phyloP scores from a whole-genome alignment of 2,888 invertebrate genomes.

The Cataglyphis albicans region DNA sequence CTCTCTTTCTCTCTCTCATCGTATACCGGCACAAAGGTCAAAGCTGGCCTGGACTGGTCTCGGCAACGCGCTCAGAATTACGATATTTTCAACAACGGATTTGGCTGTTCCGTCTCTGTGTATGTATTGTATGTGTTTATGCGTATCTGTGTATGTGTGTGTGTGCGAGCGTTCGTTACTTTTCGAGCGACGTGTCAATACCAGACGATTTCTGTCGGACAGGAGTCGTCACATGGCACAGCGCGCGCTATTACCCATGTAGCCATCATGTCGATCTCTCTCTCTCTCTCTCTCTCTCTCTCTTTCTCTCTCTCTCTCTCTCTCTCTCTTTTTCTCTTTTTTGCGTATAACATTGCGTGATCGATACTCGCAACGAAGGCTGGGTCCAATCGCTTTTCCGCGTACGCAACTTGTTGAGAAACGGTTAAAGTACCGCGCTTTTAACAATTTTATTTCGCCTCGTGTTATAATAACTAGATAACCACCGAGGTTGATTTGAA shows the following conservation, averaged over 20 bases:
- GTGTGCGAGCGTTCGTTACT: slow-evolving; percentile 54
- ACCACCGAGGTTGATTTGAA: not conserved
- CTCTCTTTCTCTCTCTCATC: slow-evolving; percentile 64
- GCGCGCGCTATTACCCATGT: slow-evolving; percentile 51
- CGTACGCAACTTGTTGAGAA: slow-evolving; percentile 30
- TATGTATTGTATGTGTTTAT: not conserved
- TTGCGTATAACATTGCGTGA: slow-evolving; percentile 53
- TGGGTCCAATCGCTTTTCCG: slow-evolving; percentile 18
- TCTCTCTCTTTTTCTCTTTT: slow-evolving; percentile 9
- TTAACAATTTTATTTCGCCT: slow-evolving; percentile 26
- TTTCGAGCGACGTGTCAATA: slow-evolving; percentile 67
- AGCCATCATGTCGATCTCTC: slow-evolving; percentile 44
- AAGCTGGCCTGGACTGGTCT: slow-evolving; percentile 74
- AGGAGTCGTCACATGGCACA: slow-evolving; percentile 55
- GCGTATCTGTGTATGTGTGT: not conserved
- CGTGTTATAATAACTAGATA: slow-evolving; percentile 11
- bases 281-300: not conserved
- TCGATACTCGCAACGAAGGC: slow-evolving; percentile 53
- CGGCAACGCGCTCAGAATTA: slow-evolving; percentile 70
- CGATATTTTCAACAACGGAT: slow-evolving; percentile 75
- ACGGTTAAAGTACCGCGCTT: slow-evolving; percentile 15
- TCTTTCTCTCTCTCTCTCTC: not conserved
- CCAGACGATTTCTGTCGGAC: slow-evolving; percentile 60
- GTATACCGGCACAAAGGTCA: slow-evolving; percentile 81
- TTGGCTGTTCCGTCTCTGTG: slow-evolving; percentile 62